phyloP scores from a whole-genome alignment of 2,888 invertebrate species.

The Encarsia formosa region DNA sequence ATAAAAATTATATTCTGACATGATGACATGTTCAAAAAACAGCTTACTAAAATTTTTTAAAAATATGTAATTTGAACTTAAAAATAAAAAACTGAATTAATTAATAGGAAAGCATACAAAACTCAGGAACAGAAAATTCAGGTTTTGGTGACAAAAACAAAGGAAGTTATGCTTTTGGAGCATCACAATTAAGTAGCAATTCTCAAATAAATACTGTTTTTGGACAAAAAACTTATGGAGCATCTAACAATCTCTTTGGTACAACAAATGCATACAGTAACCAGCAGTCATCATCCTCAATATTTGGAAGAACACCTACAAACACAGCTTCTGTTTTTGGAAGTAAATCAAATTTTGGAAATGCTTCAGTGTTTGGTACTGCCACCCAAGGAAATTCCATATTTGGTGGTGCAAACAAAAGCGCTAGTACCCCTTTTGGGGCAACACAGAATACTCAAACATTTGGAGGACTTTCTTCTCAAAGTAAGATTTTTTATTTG shows the following conservation, averaged over 20 bases:
- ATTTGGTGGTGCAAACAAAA: slow-evolving; percentile 35
- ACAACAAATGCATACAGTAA: slow-evolving; percentile 30
- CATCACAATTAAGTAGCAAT: slow-evolving; percentile 29
- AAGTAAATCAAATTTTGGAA: slow-evolving; percentile 39
- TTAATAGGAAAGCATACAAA: slow-evolving; percentile 24
- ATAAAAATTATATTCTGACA: too few relatives aligned
- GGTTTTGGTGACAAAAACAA: slow-evolving; percentile 13
- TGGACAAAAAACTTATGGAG: slow-evolving; percentile 33
- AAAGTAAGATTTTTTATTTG: slow-evolving; percentile 5
- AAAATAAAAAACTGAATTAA: not conserved
- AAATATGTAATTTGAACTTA: not conserved
- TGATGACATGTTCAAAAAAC: too few relatives aligned
- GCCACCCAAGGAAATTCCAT: slow-evolving; percentile 31
- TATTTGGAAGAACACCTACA: slow-evolving; percentile 35
- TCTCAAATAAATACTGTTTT: slow-evolving; percentile 32
- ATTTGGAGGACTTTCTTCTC: slow-evolving; percentile 32
- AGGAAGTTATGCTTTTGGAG: slow-evolving; percentile 32
- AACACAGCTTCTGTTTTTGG: slow-evolving; percentile 37
- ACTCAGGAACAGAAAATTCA: slow-evolving; percentile 17
- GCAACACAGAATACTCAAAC: slow-evolving; percentile 29
- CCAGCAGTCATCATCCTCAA: slow-evolving; percentile 29
- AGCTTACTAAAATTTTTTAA: too few relatives aligned
- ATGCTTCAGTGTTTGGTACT: slow-evolving; percentile 33
- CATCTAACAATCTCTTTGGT: slow-evolving; percentile 35
- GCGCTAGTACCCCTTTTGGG: slow-evolving; percentile 33